Conservation (phyloP, 2,888 invertebrate genomes). For the Asteroscopus sphinx region DNA sequence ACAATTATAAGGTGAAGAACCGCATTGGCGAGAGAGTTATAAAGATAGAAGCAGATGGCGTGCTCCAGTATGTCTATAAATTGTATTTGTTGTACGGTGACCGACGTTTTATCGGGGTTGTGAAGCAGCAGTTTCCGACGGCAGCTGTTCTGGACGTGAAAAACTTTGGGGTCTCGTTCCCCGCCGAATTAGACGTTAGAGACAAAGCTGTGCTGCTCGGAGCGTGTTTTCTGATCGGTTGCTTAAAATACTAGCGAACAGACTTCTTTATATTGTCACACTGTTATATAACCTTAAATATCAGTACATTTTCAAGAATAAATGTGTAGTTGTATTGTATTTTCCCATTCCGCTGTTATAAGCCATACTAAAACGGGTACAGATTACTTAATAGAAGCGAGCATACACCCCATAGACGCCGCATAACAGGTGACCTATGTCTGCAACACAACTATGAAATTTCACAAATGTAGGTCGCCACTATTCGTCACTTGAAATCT, state of each 20-base stretch:
- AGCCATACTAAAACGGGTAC: too few relatives aligned
- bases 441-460: too few relatives aligned
- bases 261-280: neutral
- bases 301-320: slow-evolving; percentile 6
- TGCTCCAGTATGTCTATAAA: slow-evolving; percentile 39
- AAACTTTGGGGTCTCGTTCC: slow-evolving; percentile 67
- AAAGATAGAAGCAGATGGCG: slow-evolving; percentile 58
- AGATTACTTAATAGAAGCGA: too few relatives aligned
- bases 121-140: slow-evolving; percentile 57
- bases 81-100: slow-evolving; percentile 53
- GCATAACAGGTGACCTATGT: too few relatives aligned
- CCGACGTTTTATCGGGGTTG: slow-evolving; percentile 61
- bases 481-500: too few relatives aligned
- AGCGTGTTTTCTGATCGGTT: slow-evolving; percentile 71
- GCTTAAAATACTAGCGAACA: slow-evolving; percentile 33
- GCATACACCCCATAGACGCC: too few relatives aligned
- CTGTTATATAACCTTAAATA: neutral
- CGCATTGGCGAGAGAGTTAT: slow-evolving; percentile 53
- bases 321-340: too few relatives aligned
- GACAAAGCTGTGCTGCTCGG: slow-evolving; percentile 72
- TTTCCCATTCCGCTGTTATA: too few relatives aligned
- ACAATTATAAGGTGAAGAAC: slow-evolving; percentile 65
- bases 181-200: slow-evolving; percentile 61
- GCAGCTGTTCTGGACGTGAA: slow-evolving; percentile 37
- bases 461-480: too few relatives aligned